These are phyloP conservation scores for Callinectes sapidus DNA, from an alignment of 2,888 invertebrate genomes.

Conservation along the genomic window DNA sequence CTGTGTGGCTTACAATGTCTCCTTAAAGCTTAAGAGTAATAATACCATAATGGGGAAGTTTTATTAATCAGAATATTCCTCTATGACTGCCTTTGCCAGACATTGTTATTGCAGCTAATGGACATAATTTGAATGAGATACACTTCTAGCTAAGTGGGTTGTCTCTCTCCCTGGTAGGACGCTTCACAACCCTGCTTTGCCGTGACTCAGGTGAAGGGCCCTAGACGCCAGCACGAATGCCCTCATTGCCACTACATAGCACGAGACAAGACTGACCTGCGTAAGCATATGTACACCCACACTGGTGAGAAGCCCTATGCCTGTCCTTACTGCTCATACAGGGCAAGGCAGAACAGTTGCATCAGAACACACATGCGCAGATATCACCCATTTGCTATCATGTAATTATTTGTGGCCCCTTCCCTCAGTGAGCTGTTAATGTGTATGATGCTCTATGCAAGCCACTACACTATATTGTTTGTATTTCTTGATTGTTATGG, in stretches of 20 bases:
- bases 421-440: background rate
- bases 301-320: conserved; percentile 71
- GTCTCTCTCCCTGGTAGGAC: conserved; percentile 67
- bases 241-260: conserved; percentile 65
- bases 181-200: conserved; percentile 39
- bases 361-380: conserved; percentile 66
- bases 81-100: background rate
- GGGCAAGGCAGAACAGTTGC: conserved; percentile 64
- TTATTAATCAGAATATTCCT: background rate
- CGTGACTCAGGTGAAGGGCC: conserved; percentile 40
- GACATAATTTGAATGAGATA: conserved; percentile 2
- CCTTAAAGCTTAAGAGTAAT: background rate
- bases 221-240: conserved; percentile 53
- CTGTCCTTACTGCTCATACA: conserved; percentile 66
- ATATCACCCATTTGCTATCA: conserved; percentile 50
- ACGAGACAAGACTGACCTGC: conserved; percentile 67
- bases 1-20: background rate
- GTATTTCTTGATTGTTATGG: background rate
- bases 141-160: conserved; percentile 52
- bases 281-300: conserved; percentile 70
- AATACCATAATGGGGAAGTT: background rate
- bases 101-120: background rate
- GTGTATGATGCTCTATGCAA: background rate
- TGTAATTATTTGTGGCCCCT: conserved; percentile 34
- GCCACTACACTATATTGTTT: background rate